Percentiles rank a stretch among this genome's conserved stretches.
Evolutionary conservation across 2,888 invertebrate species (phyloP).

Genomic region (Conistra vaccinii): DNA sequence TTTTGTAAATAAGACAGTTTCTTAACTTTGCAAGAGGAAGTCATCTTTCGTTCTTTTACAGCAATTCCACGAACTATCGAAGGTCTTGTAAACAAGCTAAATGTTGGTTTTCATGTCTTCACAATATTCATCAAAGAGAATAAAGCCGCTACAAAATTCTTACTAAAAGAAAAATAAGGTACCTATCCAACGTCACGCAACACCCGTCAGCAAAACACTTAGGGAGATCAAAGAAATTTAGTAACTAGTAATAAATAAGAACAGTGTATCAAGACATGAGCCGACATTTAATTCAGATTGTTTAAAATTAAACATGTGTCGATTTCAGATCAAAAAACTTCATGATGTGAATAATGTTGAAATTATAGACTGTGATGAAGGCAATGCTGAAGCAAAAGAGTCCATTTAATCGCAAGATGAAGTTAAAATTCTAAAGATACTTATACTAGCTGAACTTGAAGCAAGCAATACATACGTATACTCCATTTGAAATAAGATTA

Average conservation of each 20-base stretch:
- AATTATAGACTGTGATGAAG: constrained; percentile 24
- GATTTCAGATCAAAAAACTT: constrained; percentile 62
- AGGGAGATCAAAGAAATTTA: constrained; percentile 63
- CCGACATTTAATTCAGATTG: constrained; percentile 63
- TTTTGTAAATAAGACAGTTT: neutral
- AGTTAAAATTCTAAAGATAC: neutral
- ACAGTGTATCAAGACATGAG: constrained; percentile 61
- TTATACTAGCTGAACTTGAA: neutral
- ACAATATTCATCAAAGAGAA: constrained; percentile 48
- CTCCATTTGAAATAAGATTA: no score
- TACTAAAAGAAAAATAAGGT: constrained; percentile 26
- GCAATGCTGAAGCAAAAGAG: neutral
- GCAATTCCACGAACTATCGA: constrained; percentile 18
- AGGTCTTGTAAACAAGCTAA: constrained; percentile 26
- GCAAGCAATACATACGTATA: no score
- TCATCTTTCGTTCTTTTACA: constrained; percentile 6
- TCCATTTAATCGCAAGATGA: neutral
- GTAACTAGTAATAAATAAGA: constrained; percentile 64
- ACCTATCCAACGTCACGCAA: constrained; percentile 34
- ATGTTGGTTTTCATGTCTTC: constrained; percentile 2
- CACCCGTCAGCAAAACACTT: constrained; percentile 52
- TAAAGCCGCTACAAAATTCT: constrained; percentile 5
- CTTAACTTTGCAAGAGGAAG: neutral
- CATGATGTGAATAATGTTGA: constrained; percentile 45
- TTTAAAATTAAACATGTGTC: constrained; percentile 61